Base-by-base conservation (phyloP, 2,888 invertebrate genomes). In the Mamestra brassicae region DNA sequence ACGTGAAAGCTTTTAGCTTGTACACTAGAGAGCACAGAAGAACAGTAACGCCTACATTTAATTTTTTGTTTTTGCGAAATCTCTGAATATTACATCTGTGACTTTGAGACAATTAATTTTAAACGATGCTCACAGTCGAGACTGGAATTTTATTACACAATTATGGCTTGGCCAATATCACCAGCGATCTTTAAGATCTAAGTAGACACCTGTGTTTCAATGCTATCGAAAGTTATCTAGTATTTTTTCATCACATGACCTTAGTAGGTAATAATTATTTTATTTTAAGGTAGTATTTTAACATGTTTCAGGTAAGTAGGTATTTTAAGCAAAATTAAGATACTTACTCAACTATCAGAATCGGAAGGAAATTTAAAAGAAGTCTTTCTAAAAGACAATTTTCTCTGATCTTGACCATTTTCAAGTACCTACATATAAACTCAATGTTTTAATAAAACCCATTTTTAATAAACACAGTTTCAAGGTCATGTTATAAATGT, bases 21-120 rank as follows among this genome's bases (percentile, higher is more conserved):
- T 61, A 5, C 3, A n/a, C 42, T n/a, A n/a, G 3, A 58, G 58
- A 60, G 34, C 36, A 38, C 36, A 45, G 5, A 11, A 26, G 34
- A 26, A 57, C 5, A 34, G 17, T 26, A 55, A 54, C n/a, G n/a
- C 26, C 55, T 4, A 11, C 11, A 55, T 11, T 17, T 47, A 0
- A 5, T 50, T 50, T 2, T 50, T 26, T 26, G 26, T 26, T 45
- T n/a, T 45, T 62, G 26, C 13, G 62, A 62, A 62, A 62, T 62
- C 45, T 26, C 45, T 62, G 62, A 45, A 42, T 60, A 45, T 15
- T 45, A 26, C 45, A 62, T 11, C 26, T 45, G 11, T 62, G 62
- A 45, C 45, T 62, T 62, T 62, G 62, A 62, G 26, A 62, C 45
- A 62, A 62, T 62, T 58, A 15, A 71, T 45, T 55, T 34, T 34